These are phyloP conservation scores for Thunnus thynnus DNA, from an alignment of 2,113 vertebrate genomes.

Conservation along the genomic window DNA sequence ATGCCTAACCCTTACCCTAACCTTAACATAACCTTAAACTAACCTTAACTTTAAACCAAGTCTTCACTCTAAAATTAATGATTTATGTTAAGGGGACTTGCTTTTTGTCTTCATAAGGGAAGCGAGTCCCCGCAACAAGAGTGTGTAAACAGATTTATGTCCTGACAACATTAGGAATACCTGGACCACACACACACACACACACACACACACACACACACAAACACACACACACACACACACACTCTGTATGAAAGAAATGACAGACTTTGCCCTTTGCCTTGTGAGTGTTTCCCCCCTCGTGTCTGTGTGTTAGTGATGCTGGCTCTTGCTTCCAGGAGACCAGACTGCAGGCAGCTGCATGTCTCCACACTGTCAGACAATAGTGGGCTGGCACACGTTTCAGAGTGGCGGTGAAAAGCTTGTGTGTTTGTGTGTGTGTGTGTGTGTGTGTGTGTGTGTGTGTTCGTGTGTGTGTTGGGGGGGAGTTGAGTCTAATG, in stretches of 20 bases:
- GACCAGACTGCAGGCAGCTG: constrained; percentile 78
- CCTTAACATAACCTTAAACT: too few species aligned
- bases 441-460: constrained; percentile 33
- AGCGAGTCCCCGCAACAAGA: too few species aligned
- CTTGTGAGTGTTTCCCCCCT: constrained; percentile 28
- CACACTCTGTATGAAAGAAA: constrained; percentile 31
- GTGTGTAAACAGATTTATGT: too few species aligned
- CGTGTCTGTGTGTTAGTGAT: constrained; percentile 65
- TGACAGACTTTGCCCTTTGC: constrained; percentile 70
- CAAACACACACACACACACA: constrained; percentile 35
- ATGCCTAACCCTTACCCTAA: too few species aligned
- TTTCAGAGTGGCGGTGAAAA: constrained; percentile 57
- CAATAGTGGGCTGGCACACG: constrained; percentile 73
- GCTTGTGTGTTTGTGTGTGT: constrained; percentile 32
- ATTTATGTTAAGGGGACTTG: too few species aligned
- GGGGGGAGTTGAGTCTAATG: constrained; percentile 68
- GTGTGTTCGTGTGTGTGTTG: constrained; percentile 32
- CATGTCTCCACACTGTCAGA: constrained; percentile 76
- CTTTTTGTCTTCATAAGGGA: too few species aligned
- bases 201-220: too few species aligned
- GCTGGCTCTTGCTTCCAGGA: constrained; percentile 54
- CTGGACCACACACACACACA: background rate
- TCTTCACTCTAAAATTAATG: too few species aligned
- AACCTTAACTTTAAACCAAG: too few species aligned
- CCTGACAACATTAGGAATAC: too few species aligned